phyloP scores from a whole-genome alignment of 1,140 invertebrate species.

The Drosophila rufa region DNA sequence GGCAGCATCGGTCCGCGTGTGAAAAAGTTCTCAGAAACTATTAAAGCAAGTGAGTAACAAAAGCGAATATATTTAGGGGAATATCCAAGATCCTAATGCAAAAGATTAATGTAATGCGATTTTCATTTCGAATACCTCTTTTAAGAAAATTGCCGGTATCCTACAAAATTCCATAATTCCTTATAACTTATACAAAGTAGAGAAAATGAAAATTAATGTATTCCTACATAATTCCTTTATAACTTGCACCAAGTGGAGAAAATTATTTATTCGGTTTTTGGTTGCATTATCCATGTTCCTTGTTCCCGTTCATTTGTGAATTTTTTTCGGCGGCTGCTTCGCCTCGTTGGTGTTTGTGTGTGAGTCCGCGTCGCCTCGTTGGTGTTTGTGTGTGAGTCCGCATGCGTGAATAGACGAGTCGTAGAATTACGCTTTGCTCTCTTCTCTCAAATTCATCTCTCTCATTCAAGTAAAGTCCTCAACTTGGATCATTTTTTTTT shows the following conservation, averaged over 20 bases:
- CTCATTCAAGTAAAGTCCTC: background rate
- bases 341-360: background rate
- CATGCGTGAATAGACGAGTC: background rate
- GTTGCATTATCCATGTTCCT: too few species aligned
- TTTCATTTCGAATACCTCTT: background rate
- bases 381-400: background rate
- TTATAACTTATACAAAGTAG: too few species aligned
- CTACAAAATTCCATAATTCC: too few species aligned
- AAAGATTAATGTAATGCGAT: background rate
- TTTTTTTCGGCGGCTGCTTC: too few species aligned
- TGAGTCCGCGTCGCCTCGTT: background rate
- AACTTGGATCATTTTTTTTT: slow-evolving; percentile 6
- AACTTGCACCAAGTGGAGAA: too few species aligned
- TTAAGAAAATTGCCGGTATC: too few species aligned
- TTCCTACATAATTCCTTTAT: too few species aligned
- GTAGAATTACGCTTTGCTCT: background rate
- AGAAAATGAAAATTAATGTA: too few species aligned
- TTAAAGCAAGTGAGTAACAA: background rate
- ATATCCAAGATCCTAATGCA: background rate
- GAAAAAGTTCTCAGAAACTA: background rate
- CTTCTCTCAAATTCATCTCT: background rate
- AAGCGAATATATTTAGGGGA: background rate
- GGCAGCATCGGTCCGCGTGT: background rate
- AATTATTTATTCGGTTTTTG: too few species aligned
- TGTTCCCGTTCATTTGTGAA: too few species aligned